Base-by-base conservation (phyloP, 2,797 vertebrate genomes). In the Hydrophis major region DNA sequence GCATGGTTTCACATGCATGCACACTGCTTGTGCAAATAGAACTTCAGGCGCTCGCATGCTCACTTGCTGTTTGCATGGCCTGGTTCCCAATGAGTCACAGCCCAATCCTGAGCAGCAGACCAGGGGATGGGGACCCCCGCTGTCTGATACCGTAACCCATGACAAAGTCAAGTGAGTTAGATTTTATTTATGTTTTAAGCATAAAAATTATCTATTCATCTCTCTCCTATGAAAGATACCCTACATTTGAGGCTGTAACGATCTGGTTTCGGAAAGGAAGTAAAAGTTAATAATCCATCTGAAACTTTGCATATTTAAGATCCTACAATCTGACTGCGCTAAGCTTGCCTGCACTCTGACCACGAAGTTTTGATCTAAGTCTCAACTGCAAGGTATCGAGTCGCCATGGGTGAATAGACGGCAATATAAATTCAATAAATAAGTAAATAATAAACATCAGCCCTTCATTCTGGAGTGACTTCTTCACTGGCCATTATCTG, bases 401-500 rank as follows among this genome's bases (percentile, higher is more conserved):
- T 50, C 50, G 50, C 50, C 50, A 50, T 50, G 50, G 50, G 50
- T 50, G 6, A 50, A 8, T 50, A 50, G 50, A 1, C 50, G 5
- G 50, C 50, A 50, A 50, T 50, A 50, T 50, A 50, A 50, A 50
- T 50, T 50, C 50, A 50, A 50, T 50, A 50, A 50, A 50, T 50
- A 8, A 50, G 7, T 50, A 50, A 7, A 50, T 50, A 50, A 50
- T 50, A 50, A 50, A 50, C 8, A 50, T 63, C 87, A 89, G 90
- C 57, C 86, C 57, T 89, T 93, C 69, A 11, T 14, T 66, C 59
- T 32, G 28, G 63, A 83, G 57, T 63, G 57, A 63, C 86, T 86
- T 61, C 47, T 89, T 59, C n/a, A n/a, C 88, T 50, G 83, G 69
- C 69, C 25, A 22, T 60, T 93, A 89, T 89, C 63, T 93, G 87